Evolutionary conservation across 2,888 invertebrate genomes (phyloP), one percentile per base, ranked within the genome.

Genomic region (Agonopterix alstromeriana): DNA sequence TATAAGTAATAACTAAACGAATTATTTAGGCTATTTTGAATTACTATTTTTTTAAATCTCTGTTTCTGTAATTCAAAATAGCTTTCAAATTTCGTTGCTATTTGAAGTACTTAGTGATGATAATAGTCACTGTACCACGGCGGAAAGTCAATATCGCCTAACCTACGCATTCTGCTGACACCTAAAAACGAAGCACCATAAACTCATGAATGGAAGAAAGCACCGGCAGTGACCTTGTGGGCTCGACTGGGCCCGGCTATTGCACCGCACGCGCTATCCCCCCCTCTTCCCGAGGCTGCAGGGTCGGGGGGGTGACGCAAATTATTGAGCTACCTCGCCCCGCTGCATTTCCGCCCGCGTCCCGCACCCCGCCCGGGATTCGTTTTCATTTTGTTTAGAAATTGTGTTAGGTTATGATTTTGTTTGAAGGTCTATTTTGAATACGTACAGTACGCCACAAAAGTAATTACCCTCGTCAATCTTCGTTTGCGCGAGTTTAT

Each of bases 151-250:
- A 27, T 27, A 27, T 27, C 7, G 1, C 27, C 27, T 7, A 27
- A 27, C 5, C 1, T 7, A 27, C 27, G 27, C 27, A 27, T 27
- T 27, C 27, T 27, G 27, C 27, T 27, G 9, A 38, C 38, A 38
- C 38, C 38, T 38, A 38, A 9, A 38, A 38, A 38, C n/a, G 38
- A 38, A 38, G 38, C 38, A 38, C n/a, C 38, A 38, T 38, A 38
- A n/a, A n/a, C 42, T 68, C 74, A 81, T 82, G 82, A 82, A 82
- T 82, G 82, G 64, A 67, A 55, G 49, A 76, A 77, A 68, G 60
- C 59, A 52, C 64, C 81, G 82, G 71, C 82, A 82, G 77, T 82
- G 82, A 83, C 82, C 82, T 82, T 82, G 82, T 67, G 66, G 68
- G 57, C 67, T 66, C 66, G 73, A 67, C 70, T 65, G 70, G 72